Conservation (phyloP, 2,888 invertebrate genomes). For the Leptinotarsa juncta region DNA sequence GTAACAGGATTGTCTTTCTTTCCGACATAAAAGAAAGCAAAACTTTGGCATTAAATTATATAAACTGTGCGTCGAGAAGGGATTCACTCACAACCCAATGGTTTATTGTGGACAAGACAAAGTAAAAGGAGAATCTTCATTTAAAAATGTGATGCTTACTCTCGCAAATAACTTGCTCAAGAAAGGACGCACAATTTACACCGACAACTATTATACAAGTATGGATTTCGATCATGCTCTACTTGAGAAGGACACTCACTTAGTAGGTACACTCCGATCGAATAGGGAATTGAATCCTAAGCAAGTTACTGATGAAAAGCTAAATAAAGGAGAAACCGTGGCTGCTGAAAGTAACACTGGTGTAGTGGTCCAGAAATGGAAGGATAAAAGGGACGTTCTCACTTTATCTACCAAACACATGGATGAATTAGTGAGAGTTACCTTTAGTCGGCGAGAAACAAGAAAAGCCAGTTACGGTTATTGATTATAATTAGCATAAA, state of each 20-base stretch:
- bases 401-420: slow-evolving; percentile 8
- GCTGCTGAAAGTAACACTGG: slow-evolving; percentile 16
- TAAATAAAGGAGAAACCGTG: slow-evolving; percentile 2
- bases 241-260: not conserved
- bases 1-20: slow-evolving; percentile 15
- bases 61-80: slow-evolving; percentile 41
- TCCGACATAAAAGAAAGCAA: slow-evolving; percentile 40
- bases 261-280: slow-evolving; percentile 18
- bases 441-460: slow-evolving; percentile 40
- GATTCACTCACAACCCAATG: slow-evolving; percentile 22
- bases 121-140: no score
- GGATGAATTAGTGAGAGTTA: slow-evolving; percentile 40
- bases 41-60: slow-evolving; percentile 46
- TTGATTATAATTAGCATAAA: slow-evolving; percentile 53
- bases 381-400: slow-evolving; percentile 16
- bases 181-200: no score
- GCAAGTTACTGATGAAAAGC: slow-evolving; percentile 12
- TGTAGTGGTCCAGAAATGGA: slow-evolving; percentile 21
- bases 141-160: not conserved
- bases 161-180: not conserved
- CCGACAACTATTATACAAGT: no score
- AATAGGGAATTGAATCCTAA: slow-evolving; percentile 22
- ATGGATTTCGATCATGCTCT: slow-evolving; percentile 15
- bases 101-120: slow-evolving; percentile 9
- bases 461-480: slow-evolving; percentile 29